phyloP scores from a whole-genome alignment of 1,140 invertebrate genomes.

The Linepithema humile region DNA sequence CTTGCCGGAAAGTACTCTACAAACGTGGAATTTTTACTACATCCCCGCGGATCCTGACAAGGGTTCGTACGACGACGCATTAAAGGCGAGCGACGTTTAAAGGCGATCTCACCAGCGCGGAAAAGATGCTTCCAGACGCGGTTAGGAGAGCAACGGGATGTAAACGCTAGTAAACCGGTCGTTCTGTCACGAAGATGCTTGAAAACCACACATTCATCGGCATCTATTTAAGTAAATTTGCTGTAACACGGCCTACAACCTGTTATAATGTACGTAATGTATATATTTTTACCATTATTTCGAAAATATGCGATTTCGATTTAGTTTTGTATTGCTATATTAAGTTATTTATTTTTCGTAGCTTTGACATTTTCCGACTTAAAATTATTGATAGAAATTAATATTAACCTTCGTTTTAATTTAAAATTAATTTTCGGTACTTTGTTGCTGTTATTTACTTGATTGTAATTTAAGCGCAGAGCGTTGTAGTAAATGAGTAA shows the following conservation, averaged over 20 bases:
- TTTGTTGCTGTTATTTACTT: neutral
- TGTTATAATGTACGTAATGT: neutral
- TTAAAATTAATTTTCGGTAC: neutral
- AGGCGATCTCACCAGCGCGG: slow-evolving; percentile 58
- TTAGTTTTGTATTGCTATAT: neutral
- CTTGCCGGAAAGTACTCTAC: slow-evolving; percentile 49
- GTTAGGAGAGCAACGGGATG: neutral
- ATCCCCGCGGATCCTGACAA: slow-evolving; percentile 69
- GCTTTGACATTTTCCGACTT: neutral
- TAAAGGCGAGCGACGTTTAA: slow-evolving; percentile 76
- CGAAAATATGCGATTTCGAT: neutral
- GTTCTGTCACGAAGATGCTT: neutral
- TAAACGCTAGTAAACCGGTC: neutral
- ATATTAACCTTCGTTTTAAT: neutral
- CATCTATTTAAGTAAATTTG: neutral
- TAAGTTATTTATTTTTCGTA: neutral
- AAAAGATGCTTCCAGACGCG: neutral
- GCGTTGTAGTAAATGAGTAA: neutral
- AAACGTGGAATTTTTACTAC: slow-evolving; percentile 78
- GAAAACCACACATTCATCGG: neutral
- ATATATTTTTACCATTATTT: neutral
- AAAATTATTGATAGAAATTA: neutral
- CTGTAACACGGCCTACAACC: neutral
- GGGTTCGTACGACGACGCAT: slow-evolving; percentile 68
- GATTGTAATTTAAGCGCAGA: neutral